Evolutionary conservation across 2,888 invertebrate genomes (phyloP).

Genomic region (Diachrysia chrysitis): DNA sequence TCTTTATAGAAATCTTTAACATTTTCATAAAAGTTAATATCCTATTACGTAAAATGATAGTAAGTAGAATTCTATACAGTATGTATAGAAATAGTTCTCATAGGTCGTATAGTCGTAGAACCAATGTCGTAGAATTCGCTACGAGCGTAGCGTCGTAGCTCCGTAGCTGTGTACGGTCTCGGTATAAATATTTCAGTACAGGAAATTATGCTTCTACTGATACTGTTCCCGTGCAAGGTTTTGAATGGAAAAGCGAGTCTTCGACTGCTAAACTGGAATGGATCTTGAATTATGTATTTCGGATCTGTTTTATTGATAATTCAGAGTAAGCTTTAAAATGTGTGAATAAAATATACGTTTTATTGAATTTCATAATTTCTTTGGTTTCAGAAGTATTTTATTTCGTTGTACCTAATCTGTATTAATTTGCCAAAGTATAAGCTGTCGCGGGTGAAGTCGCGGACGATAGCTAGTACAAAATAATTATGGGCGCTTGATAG

Average conservation of each 20-base stretch:
- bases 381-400: not conserved
- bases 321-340: constrained; percentile 48
- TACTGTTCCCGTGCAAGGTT: constrained; percentile 75
- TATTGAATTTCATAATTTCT: not conserved
- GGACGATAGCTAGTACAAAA: not conserved
- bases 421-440: no score
- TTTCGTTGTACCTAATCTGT: not conserved
- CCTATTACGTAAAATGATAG: constrained; percentile 31
- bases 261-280: constrained; percentile 72
- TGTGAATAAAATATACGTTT: constrained; percentile 16
- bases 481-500: not conserved
- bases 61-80: constrained; percentile 37
- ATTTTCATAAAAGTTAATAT: constrained; percentile 43
- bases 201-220: constrained; percentile 87
- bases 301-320: constrained; percentile 65
- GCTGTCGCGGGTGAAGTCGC: not conserved
- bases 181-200: constrained; percentile 87
- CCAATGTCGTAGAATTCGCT: constrained; percentile 74
- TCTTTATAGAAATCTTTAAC: constrained; percentile 3
- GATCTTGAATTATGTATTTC: constrained; percentile 70
- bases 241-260: constrained; percentile 78
- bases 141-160: constrained; percentile 65
- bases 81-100: constrained; percentile 44
- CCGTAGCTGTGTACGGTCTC: constrained; percentile 67
- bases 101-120: constrained; percentile 63